phyloP scores from a whole-genome alignment of 30 jellyfish, hydroid and myxozoan species.

The Clytia hemisphaerica region DNA sequence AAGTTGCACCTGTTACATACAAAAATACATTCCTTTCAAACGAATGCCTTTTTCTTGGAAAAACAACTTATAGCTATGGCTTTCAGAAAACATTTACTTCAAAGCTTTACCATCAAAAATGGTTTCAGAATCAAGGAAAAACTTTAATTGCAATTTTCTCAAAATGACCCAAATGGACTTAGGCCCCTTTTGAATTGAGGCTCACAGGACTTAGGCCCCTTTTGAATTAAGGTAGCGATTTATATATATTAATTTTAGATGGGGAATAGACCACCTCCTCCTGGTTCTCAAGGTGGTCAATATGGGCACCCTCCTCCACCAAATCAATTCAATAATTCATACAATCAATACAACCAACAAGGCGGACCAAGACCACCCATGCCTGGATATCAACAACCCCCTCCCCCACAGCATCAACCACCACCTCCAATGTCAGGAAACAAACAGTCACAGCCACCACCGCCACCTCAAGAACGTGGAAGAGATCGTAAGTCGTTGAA shows the following conservation, averaged over 20 bases:
- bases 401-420: conserved; percentile 7
- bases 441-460: conserved; percentile 42
- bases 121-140: too few relatives aligned
- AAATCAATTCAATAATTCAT: conserved; percentile 4
- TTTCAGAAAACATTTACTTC: too few relatives aligned
- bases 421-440: conserved; percentile 26
- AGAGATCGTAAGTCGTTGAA: not conserved
- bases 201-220: too few relatives aligned
- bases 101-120: too few relatives aligned
- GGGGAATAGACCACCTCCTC: conserved; percentile 35
- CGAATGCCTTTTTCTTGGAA: conserved; percentile 24
- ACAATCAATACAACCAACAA: not conserved
- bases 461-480: not conserved
- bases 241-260: conserved; percentile 25
- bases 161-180: too few relatives aligned
- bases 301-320: conserved; percentile 11
- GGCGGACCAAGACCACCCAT: not conserved
- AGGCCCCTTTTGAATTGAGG: too few relatives aligned
- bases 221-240: too few relatives aligned
- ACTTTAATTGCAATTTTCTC: too few relatives aligned
- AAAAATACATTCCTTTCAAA: too few relatives aligned
- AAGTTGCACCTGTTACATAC: too few relatives aligned
- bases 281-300: conserved; percentile 15
- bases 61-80: too few relatives aligned
- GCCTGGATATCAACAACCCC: not conserved